phyloP scores from a whole-genome alignment of 2,888 invertebrate species.

The Eupithecia exiguata region DNA sequence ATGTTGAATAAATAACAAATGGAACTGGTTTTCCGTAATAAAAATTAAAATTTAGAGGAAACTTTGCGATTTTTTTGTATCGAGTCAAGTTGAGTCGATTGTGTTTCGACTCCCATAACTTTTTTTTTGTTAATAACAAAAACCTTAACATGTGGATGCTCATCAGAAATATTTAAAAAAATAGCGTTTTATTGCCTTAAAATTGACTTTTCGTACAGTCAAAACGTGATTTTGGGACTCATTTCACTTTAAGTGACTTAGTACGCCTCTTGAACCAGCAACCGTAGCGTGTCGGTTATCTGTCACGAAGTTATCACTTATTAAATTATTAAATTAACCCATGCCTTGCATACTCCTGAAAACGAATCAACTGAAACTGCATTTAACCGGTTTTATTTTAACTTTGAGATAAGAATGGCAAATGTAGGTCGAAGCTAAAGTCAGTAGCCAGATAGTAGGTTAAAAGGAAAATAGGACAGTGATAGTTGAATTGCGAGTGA shows the following conservation, averaged over 20 bases:
- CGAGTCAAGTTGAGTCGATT: no score
- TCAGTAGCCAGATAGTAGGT: neutral
- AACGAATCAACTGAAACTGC: neutral
- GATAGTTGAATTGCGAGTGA: neutral
- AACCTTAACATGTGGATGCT: no score
- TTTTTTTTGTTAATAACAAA: no score
- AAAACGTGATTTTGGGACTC: no score
- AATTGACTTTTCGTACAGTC: no score
- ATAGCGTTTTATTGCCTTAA: no score
- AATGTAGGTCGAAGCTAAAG: slow-evolving; percentile 1
- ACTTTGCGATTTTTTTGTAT: no score
- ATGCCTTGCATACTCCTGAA: neutral
- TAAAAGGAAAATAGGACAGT: neutral
- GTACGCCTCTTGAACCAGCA: neutral
- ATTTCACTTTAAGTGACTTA: neutral
- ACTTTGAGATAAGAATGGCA: neutral
- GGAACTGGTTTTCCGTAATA: no score
- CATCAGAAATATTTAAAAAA: no score
- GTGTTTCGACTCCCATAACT: no score
- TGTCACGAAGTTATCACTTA: neutral
- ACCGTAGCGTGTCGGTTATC: neutral
- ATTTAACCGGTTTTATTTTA: slow-evolving; percentile 3
- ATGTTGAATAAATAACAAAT: no score
- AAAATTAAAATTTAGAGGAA: no score
- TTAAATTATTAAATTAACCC: neutral